Evolutionary conservation across 2,888 invertebrate species (phyloP).

Genomic region (Drosophila pegasa): DNA sequence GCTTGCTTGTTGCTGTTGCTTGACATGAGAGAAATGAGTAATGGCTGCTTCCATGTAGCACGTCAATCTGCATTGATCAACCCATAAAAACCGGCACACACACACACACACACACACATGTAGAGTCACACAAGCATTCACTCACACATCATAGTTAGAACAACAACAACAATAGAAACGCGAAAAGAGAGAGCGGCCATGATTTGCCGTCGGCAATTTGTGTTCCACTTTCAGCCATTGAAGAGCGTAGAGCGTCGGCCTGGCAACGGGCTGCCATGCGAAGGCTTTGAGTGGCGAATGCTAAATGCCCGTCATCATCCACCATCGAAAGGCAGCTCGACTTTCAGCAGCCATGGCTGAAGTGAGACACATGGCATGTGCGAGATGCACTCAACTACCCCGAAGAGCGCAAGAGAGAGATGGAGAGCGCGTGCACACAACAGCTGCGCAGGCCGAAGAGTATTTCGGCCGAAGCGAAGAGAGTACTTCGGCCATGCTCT

Average conservation of each 20-base stretch:
- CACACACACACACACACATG: slow-evolving; percentile 32
- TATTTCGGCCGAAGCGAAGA: slow-evolving; percentile 26
- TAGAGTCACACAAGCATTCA: neutral
- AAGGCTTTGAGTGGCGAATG: slow-evolving; percentile 66
- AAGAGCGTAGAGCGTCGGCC: slow-evolving; percentile 62
- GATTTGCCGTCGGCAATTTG: slow-evolving; percentile 70
- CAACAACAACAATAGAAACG: slow-evolving; percentile 55
- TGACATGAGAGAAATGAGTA: slow-evolving; percentile 81
- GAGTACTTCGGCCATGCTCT: slow-evolving; percentile 32
- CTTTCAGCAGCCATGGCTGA: slow-evolving; percentile 34
- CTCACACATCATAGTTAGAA: slow-evolving; percentile 24
- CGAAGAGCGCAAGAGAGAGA: slow-evolving; percentile 16
- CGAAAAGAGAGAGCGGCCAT: slow-evolving; percentile 56
- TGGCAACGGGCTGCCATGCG: slow-evolving; percentile 57
- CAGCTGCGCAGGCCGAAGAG: slow-evolving; percentile 53
- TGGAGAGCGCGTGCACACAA: slow-evolving; percentile 25
- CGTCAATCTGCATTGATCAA: slow-evolving; percentile 83
- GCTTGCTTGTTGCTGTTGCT: slow-evolving; percentile 21
- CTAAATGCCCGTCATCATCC: slow-evolving; percentile 62
- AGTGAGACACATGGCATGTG: slow-evolving; percentile 41
- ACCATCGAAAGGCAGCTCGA: slow-evolving; percentile 43
- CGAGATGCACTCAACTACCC: slow-evolving; percentile 39
- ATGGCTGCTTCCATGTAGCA: slow-evolving; percentile 84
- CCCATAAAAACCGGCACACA: slow-evolving; percentile 74
- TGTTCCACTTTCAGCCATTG: slow-evolving; percentile 64